Conservation (phyloP, 2,888 invertebrate genomes). For the Hirudinaria manillensis region DNA sequence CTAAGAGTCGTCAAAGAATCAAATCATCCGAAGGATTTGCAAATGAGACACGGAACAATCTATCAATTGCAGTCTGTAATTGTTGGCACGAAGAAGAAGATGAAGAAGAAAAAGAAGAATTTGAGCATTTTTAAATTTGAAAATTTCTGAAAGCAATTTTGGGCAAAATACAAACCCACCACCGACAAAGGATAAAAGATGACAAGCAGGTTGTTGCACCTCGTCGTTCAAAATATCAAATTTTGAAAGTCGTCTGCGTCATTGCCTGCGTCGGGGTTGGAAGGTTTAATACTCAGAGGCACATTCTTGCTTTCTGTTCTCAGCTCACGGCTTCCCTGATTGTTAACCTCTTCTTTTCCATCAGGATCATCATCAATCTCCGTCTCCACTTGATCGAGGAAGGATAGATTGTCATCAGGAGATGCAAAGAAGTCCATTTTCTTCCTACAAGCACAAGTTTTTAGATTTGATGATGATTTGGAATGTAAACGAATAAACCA, state of each 20-base stretch:
- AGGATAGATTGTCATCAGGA: slow-evolving; percentile 4
- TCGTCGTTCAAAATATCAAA: background rate
- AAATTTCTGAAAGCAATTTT: too few relatives aligned
- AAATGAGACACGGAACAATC: too few relatives aligned
- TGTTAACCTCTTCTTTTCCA: background rate
- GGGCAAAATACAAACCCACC: too few relatives aligned
- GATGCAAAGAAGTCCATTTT: slow-evolving; percentile 1
- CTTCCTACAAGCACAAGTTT: background rate
- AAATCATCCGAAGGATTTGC: too few relatives aligned
- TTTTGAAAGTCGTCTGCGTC: background rate
- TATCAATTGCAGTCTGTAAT: too few relatives aligned
- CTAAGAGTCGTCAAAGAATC: too few relatives aligned
- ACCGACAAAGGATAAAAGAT: too few relatives aligned
- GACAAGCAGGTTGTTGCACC: too few relatives aligned
- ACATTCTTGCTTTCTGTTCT: background rate
- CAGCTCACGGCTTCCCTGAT: background rate
- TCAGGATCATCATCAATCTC: background rate
- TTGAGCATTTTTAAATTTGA: too few relatives aligned
- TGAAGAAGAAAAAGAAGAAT: too few relatives aligned
- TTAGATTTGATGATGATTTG: background rate
- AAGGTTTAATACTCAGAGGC: slow-evolving; percentile 1
- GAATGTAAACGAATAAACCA: background rate
- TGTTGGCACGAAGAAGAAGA: too few relatives aligned
- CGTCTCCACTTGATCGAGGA: slow-evolving; percentile 3
- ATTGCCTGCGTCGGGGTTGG: background rate